A percentile compares a stretch with the other conserved stretches of the same genome.
Evolutionary conservation across 2,797 vertebrate genomes (phyloP).

Genomic region (Myotis pilosus): DNA sequence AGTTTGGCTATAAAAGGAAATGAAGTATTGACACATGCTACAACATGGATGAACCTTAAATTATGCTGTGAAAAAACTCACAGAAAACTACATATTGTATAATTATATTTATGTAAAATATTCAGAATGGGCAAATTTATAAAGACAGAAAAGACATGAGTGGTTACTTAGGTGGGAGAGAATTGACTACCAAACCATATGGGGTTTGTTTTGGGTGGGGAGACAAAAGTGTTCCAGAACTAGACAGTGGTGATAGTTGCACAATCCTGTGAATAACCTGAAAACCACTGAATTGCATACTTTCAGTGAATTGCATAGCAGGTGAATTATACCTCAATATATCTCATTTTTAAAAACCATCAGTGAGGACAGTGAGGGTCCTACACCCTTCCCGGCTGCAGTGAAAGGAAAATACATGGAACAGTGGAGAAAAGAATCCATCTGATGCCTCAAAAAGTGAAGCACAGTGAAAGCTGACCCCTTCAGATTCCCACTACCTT

Average conservation of each 20-base stretch:
- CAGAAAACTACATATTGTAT: neutral
- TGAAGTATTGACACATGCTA: neutral
- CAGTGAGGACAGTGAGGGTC: neutral
- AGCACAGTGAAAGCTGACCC: neutral
- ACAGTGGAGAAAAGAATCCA: neutral
- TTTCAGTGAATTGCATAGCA: neutral
- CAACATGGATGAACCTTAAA: neutral
- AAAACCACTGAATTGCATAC: neutral
- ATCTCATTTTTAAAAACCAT: neutral
- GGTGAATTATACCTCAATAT: neutral
- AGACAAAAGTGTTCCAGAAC: neutral
- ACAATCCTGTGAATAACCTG: neutral
- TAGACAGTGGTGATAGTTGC: neutral
- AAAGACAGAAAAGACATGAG: neutral
- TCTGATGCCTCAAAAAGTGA: neutral
- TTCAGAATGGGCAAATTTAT: neutral
- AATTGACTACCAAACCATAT: neutral
- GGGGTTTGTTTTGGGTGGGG: neutral
- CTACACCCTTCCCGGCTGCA: neutral
- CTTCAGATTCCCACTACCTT: neutral
- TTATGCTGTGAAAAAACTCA: neutral
- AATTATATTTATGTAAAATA: neutral
- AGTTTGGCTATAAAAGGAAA: neutral
- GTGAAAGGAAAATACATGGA: neutral
- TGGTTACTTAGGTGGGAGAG: neutral